Base-by-base conservation (phyloP, 2,888 invertebrate species). In the Andrena bucephala region DNA sequence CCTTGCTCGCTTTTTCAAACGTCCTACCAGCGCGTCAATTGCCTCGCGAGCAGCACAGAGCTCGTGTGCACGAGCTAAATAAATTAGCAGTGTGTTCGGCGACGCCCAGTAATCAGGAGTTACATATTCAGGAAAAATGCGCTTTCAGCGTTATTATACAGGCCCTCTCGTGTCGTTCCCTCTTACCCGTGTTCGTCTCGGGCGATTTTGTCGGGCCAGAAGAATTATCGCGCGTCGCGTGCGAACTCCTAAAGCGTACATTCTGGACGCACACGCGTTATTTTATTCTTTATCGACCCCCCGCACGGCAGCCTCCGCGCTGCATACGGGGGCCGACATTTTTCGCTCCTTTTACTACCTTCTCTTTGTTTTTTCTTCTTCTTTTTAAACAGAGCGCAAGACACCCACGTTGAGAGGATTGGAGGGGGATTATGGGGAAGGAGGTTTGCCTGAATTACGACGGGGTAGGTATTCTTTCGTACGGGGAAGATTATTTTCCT, bases 211-310 rank as follows among this genome's bases (percentile, higher is more conserved):
- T 65, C 66, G 72, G 24, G 36, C 16, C 2, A 33, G 62, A 50
- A 71, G 71, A 81, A 76, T 84, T 74, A 84, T 73, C 29, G 60
- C 60, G 50, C 70, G 73, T 80, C 65, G 75, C 77, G 74, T 79
- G 83, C 66, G 54, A 74, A 52, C 50, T 63, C 60, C 70, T 77
- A 71, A 29, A 16, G 65, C 77, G 63, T 77, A 60, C 68, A 60
- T 81, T 63, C 66, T 62, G 50, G 31, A 85, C 74, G 74, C 81
- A 77, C 63, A 71, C 73, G 82, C 77, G 77, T 83, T 80, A 72
- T 66, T 66, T 81, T 73, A 67, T 77, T 67, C 62, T 71, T 83
- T 77, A 85, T 85, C 79, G 81, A 70, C 33, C 52, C n/a, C 13
- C 50, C 31, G 54, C 67, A 66, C 72, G 72, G 77, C 69, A 85